phyloP scores from a whole-genome alignment of 2,888 invertebrate species.

The Leptinotarsa peninsularis region DNA sequence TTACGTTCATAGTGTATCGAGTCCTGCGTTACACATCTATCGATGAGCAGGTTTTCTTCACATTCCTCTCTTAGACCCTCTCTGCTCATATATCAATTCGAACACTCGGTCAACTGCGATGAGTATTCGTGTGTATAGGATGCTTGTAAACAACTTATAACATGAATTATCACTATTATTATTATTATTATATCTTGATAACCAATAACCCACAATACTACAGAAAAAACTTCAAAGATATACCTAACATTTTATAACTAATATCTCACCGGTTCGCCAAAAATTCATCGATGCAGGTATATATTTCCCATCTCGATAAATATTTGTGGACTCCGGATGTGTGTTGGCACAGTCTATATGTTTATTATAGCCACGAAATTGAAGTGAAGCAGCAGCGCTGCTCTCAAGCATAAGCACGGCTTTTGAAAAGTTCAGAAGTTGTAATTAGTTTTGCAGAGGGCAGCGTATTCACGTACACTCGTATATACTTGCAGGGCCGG shows the following conservation, averaged over 20 bases:
- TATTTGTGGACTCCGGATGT: constrained; percentile 28
- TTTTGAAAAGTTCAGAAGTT: constrained; percentile 64
- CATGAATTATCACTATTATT: too few relatives aligned
- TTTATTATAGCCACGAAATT: constrained; percentile 44
- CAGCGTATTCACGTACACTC: constrained; percentile 61
- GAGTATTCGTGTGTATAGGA: too few relatives aligned
- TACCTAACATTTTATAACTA: not conserved
- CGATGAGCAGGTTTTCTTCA: too few relatives aligned
- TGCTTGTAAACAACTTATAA: too few relatives aligned
- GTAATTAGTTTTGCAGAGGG: constrained; percentile 63
- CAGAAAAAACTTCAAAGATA: not conserved
- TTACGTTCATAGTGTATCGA: too few relatives aligned
- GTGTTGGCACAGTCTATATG: constrained; percentile 37
- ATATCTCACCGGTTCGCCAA: not conserved
- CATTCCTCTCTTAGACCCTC: too few relatives aligned
- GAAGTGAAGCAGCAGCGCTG: constrained; percentile 49
- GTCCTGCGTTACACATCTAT: too few relatives aligned
- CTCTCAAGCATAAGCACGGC: constrained; percentile 59
- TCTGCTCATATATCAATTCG: too few relatives aligned
- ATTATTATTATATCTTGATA: too few relatives aligned
- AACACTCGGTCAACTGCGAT: too few relatives aligned
- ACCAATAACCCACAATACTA: too few relatives aligned
- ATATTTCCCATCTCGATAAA: constrained; percentile 25
- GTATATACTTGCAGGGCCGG: constrained; percentile 37
- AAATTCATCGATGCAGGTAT: constrained; percentile 15